Base-by-base conservation (phyloP, 1,140 invertebrate species). In the Drosophila tropicalis region DNA sequence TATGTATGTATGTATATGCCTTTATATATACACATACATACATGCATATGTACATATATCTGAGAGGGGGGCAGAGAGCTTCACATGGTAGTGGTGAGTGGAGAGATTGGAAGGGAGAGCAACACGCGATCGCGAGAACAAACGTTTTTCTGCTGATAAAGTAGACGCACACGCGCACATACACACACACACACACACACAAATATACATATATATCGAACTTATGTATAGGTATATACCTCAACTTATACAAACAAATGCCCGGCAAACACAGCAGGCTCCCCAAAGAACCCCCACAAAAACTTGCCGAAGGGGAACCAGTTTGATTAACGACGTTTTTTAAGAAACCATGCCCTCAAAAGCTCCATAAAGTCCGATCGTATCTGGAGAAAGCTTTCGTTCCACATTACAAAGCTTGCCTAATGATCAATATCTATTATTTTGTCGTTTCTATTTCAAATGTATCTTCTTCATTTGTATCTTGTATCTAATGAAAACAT, bases 111-210 rank as follows among this genome's bases (percentile, higher is more conserved):
- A 22, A 51, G 44, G 17, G 58, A 61, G 79, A 86, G 79, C 74
- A 55, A 56, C 81, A 86, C 70, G 71, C 81, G 67, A 82, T 71
- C 63, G 7, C 7, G 69, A 78, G 61, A 72, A 69, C 34, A 39
- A 22, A 47, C 58, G 62, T 62, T 72, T 36, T 64, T 56, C 54
- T 67, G 68, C 68, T 85, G 82, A 85, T 85, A 86, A 81, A 85
- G 58, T 62, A 29, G 39, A 64, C 65, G 73, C 72, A 76, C 69
- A 76, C 72, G 67, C 74, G 61, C 51, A 39, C 12, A 60, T 17
- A 39, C 15, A 19, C 13, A 74, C n/a, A 44, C 22, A 25, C 22
- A 4, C 22, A 25, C 22, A 25, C 6, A 40, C 9, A 65, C 1
- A 12, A 17, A 13, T 25, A 9, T 13, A 36, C 19, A 55, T 17